Percentiles rank a stretch among this genome's conserved stretches.
Conservation (phyloP, 2,797 vertebrate genomes). For the Triplophysa bombifrons region DNA sequence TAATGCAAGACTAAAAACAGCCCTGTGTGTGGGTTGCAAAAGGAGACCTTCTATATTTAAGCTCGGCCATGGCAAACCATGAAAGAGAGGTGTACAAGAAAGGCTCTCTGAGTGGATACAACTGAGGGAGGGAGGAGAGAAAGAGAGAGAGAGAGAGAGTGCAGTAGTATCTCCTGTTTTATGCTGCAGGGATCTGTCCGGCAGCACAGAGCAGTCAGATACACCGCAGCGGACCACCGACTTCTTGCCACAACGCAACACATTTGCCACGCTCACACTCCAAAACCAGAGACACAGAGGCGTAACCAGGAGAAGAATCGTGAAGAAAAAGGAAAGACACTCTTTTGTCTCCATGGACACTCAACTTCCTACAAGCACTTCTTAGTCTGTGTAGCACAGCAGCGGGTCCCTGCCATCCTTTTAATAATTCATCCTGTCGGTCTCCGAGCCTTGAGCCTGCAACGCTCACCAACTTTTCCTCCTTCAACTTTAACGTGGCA, state of each 20-base stretch:
- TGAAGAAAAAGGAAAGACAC: constrained; percentile 37
- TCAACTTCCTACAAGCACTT: constrained; percentile 57
- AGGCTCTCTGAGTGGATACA: constrained; percentile 3
- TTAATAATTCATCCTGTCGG: constrained; percentile 66
- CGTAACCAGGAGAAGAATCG: constrained; percentile 25
- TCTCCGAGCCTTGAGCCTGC: constrained; percentile 43
- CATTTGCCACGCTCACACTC: not conserved
- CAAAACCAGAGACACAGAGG: constrained; percentile 16
- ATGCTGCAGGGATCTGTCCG: constrained; percentile 72
- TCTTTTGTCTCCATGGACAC: constrained; percentile 53
- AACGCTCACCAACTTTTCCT: constrained; percentile 61
- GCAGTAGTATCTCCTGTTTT: constrained; percentile 58
- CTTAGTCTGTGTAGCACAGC: constrained; percentile 26
- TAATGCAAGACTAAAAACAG: not conserved
- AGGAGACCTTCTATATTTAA: not conserved
- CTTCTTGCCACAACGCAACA: constrained; percentile 7
- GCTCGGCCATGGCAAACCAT: not conserved
- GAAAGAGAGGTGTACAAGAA: constrained; percentile 23
- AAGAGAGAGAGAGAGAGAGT: constrained; percentile 52
- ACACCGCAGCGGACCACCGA: constrained; percentile 36
- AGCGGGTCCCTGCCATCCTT: constrained; percentile 55
- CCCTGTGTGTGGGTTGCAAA: not conserved
- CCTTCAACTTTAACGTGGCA: constrained; percentile 54
- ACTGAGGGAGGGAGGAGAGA: constrained; percentile 32
- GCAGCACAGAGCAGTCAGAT: constrained; percentile 51